phyloP scores from a whole-genome alignment of 64 coral and sea anemone genomes.

The Stylophora pistillata region DNA sequence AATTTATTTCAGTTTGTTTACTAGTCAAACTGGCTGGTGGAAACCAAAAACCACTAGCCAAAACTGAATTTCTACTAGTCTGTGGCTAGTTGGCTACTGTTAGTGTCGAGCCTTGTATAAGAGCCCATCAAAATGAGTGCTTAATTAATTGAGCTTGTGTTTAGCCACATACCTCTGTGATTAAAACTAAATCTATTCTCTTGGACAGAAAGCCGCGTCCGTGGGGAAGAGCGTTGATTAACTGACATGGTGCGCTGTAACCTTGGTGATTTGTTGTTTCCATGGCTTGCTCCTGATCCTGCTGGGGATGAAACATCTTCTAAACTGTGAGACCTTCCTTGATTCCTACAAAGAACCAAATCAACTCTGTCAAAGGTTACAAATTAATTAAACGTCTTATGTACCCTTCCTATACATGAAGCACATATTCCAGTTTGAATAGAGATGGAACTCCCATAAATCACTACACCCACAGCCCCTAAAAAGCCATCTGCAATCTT shows the following conservation, averaged over 20 bases:
- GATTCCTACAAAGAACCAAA: slow-evolving; percentile 17
- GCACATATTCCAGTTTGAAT: too few relatives aligned
- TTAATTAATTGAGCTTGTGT: too few relatives aligned
- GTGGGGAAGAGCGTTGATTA: slow-evolving; percentile 74
- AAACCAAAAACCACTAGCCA: too few relatives aligned
- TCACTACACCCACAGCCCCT: too few relatives aligned
- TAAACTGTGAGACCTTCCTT: slow-evolving; percentile 59
- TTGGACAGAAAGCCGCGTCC: slow-evolving; percentile 47
- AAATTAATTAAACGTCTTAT: background rate
- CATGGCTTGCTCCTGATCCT: background rate
- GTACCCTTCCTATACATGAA: background rate
- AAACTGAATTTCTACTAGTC: too few relatives aligned
- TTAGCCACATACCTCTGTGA: slow-evolving; percentile 59
- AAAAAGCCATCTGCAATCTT: too few relatives aligned
- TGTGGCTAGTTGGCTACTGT: too few relatives aligned
- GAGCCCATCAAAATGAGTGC: too few relatives aligned
- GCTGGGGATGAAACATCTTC: slow-evolving; percentile 53
- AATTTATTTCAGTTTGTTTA: too few relatives aligned
- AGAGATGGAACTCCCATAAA: too few relatives aligned
- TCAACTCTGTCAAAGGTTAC: background rate
- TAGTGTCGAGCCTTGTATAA: too few relatives aligned
- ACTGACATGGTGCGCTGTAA: slow-evolving; percentile 85
- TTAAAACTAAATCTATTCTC: slow-evolving; percentile 89
- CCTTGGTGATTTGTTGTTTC: slow-evolving; percentile 66
- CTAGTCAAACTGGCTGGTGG: too few relatives aligned